Percentiles rank a stretch among this genome's conserved stretches.
Evolutionary conservation across 2,113 vertebrate species (phyloP).

Genomic region (Oncorhynchus clarkii): DNA sequence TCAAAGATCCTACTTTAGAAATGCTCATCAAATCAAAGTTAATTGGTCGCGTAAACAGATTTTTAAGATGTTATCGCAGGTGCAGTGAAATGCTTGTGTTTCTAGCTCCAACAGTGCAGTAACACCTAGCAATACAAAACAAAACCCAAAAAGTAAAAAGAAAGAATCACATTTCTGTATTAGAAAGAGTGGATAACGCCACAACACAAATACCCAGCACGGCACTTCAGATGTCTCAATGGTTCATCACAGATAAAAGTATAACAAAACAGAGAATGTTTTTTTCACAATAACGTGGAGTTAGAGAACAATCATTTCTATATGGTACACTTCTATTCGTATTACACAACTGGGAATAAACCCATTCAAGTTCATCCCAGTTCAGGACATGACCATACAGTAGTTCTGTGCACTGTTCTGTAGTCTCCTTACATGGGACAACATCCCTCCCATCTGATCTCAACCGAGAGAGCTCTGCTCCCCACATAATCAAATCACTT

Average conservation of each 20-base stretch:
- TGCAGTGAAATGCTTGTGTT: no score
- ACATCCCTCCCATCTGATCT: neutral
- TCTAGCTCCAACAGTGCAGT: no score
- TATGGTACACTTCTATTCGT: neutral
- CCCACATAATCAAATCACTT: neutral
- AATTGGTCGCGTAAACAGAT: no score
- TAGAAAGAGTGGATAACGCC: neutral
- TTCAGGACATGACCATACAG: neutral
- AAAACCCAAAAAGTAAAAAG: neutral
- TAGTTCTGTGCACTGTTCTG: neutral
- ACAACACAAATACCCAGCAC: neutral
- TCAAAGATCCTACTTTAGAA: neutral
- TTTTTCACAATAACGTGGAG: no score
- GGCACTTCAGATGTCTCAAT: no score
- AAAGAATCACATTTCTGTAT: neutral
- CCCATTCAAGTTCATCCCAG: neutral
- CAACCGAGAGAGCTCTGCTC: neutral
- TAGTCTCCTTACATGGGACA: neutral
- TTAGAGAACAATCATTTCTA: neutral
- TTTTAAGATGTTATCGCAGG: no score
- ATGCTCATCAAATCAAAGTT: no score
- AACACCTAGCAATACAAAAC: no score
- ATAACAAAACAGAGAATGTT: neutral
- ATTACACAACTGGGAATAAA: neutral
- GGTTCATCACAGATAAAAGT: neutral